Conservation (phyloP, 2,113 vertebrate genomes). For the Bungarus multicinctus region DNA sequence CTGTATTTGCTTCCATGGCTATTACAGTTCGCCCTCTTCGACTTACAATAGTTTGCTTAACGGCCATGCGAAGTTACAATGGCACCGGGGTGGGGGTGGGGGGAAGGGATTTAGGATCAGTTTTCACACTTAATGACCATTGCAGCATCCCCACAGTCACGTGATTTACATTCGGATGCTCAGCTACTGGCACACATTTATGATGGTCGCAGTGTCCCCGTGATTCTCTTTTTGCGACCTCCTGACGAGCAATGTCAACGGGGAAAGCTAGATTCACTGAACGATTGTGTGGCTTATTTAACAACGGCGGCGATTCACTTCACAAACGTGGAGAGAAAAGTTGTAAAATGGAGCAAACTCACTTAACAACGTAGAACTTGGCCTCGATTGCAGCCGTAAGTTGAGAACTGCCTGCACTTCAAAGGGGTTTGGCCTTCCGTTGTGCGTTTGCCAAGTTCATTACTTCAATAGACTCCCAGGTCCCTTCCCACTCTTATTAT, state of each 20-base stretch:
- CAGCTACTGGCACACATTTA: not conserved
- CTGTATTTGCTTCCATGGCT: too few species aligned
- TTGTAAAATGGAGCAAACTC: not conserved
- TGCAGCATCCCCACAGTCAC: too few species aligned
- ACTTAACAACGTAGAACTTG: not conserved
- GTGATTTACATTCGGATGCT: too few species aligned
- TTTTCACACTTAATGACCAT: not conserved
- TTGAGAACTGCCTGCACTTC: not conserved
- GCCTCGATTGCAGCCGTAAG: accelerated
- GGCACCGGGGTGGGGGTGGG: too few species aligned
- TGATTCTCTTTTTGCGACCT: too few species aligned
- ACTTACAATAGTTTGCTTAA: not conserved
- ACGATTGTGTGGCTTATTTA: not conserved
- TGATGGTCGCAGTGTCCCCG: not conserved
- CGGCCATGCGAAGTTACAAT: not conserved
- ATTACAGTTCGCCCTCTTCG: too few species aligned
- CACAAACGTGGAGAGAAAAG: not conserved
- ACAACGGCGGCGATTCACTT: not conserved
- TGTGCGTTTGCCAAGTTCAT: not conserved
- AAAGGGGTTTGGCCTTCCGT: not conserved
- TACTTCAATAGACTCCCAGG: not conserved
- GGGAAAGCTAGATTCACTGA: not conserved
- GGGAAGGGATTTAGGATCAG: not conserved
- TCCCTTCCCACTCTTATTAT: not conserved
- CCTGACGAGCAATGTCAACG: not conserved